These are phyloP conservation scores for Himantopus leucocephalus DNA, from an alignment of 2,113 vertebrate genomes.

Conservation along the genomic window DNA sequence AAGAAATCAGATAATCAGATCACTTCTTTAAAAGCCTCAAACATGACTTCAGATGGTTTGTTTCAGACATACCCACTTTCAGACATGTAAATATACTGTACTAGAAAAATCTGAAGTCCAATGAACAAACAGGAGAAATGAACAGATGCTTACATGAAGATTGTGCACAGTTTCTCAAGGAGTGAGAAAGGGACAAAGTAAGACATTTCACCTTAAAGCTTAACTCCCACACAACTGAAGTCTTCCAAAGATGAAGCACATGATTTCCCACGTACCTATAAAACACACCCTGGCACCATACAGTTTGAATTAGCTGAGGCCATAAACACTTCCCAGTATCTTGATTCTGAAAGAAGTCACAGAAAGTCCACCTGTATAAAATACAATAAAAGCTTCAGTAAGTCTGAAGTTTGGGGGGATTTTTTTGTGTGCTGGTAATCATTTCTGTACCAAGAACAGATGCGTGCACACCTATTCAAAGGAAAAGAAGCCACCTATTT, in stretches of 20 bases:
- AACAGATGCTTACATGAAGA: background rate
- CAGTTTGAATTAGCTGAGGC: conserved; percentile 79
- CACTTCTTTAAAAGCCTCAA: background rate
- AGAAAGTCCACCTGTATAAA: conserved; percentile 80
- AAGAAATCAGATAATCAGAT: background rate
- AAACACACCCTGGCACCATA: conserved; percentile 82
- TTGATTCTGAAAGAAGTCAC: conserved; percentile 61
- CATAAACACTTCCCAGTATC: conserved; percentile 46
- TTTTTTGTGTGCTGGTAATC: background rate
- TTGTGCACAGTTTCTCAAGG: background rate
- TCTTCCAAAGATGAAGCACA: background rate
- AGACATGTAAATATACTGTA: background rate
- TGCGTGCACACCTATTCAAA: background rate
- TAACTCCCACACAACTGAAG: background rate
- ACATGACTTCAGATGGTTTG: background rate
- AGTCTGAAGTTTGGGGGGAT: background rate
- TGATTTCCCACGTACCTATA: conserved; percentile 77
- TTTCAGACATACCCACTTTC: background rate
- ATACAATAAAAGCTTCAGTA: background rate
- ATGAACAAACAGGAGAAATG: background rate
- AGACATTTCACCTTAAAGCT: background rate
- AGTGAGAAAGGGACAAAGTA: background rate
- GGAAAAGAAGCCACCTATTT: background rate
- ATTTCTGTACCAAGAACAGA: background rate
- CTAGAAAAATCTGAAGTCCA: background rate